Evolutionary conservation across 2,113 vertebrate genomes (phyloP), one percentile per base, ranked within the genome.

Genomic region (Takifugu bimaculatus): DNA sequence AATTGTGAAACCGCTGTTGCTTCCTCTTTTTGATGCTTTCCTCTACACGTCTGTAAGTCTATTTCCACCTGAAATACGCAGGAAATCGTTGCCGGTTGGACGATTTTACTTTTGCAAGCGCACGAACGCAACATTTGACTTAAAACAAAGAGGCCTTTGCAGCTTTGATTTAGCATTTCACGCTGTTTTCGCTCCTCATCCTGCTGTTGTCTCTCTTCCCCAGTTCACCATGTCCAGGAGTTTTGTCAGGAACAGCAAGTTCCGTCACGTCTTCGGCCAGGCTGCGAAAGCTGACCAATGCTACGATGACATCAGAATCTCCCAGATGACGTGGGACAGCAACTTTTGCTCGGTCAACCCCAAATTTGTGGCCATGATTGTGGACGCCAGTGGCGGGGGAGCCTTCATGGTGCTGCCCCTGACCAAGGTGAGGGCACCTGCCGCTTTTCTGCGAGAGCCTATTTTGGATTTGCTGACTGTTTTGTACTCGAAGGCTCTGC

Each of bases 311-410:
- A 94, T 96, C 69, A 87, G 94, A 0, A 94, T 96, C 79, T 95
- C 94, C 28, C 94, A 95, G 88, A 95, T 93, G 89, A 96, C 94
- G 50, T 96, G 94, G 94, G 94, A 96, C 86, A 94, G 93, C 78
- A 93, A 92, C 80, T 96, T 96, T 88, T 96, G 94, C 67, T 70
- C 93, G 0, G 93, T 95, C 51, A 96, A 96, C 88, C 94, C 94
- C 65, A 94, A 94, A 65, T 96, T 96, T 25, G 85, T 96, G 86
- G 93, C 93, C 86, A 93, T 96, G 81, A 93, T 96, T 39, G 93
- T 95, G 71, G 94, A 96, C 14, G 93, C 94, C 82, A 94, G 94
- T 0, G 94, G 94, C 0, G 94, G 94, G 42, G 94, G 94, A 13
- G 90, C 94, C 67, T 96, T 96, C 87, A 88, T 95, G 56, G 94